These are phyloP conservation scores for Scaptomyza pallida DNA, from an alignment of 1,140 invertebrate species.

Conservation along the genomic window DNA sequence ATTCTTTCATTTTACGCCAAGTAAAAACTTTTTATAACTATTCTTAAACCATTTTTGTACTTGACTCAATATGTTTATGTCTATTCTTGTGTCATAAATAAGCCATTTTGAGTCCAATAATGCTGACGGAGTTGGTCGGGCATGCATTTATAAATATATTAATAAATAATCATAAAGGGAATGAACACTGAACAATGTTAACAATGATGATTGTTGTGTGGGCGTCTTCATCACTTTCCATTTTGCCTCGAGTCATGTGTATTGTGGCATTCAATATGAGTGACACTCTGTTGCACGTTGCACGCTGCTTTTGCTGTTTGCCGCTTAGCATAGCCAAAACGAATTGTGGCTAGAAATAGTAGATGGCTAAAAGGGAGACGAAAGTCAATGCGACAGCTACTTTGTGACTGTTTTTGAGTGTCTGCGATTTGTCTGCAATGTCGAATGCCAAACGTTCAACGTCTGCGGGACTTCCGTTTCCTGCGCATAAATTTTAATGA, in stretches of 20 bases:
- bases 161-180: constrained; percentile 10
- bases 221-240: constrained; percentile 77
- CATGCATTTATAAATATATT: constrained; percentile 9
- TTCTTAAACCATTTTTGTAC: no score
- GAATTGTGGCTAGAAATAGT: constrained; percentile 53
- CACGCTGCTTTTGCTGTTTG: constrained; percentile 27
- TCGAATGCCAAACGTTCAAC: constrained; percentile 13
- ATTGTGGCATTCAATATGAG: constrained; percentile 51
- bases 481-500: constrained; percentile 81
- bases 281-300: constrained; percentile 52
- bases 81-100: constrained; percentile 20
- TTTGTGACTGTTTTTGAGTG: constrained; percentile 25
- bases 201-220: constrained; percentile 53
- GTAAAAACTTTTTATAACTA: no score
- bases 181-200: constrained; percentile 36
- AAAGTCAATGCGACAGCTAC: constrained; percentile 17
- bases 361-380: constrained; percentile 27
- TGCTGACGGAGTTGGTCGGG: constrained; percentile 26
- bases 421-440: constrained; percentile 59
- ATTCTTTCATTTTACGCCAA: no score
- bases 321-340: constrained; percentile 56
- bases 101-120: constrained; percentile 20
- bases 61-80: background rate
- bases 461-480: constrained; percentile 76
- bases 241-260: constrained; percentile 30